These are phyloP conservation scores for Araneus ventricosus DNA, from an alignment of 1,140 invertebrate genomes.

Conservation along the genomic window DNA sequence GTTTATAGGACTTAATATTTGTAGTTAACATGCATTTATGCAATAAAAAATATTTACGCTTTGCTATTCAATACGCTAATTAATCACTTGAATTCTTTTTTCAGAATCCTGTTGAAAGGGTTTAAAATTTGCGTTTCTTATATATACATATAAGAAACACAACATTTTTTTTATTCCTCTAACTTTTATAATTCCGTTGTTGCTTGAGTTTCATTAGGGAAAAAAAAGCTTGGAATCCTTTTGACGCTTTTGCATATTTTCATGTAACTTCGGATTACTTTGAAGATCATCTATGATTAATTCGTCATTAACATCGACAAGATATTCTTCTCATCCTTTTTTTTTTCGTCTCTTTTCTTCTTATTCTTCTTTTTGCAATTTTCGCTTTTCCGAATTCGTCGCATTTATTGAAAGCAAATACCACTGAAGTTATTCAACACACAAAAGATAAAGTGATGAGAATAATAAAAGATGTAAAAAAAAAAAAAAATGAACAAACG, in stretches of 20 bases:
- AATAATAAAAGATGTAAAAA: background rate
- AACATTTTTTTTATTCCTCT: background rate
- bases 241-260: slow-evolving; percentile 56
- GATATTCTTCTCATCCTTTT: background rate
- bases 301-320: slow-evolving; percentile 51
- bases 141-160: background rate
- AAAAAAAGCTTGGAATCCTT: slow-evolving; percentile 24
- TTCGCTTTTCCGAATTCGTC: slow-evolving; percentile 18
- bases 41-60: background rate
- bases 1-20: too few relatives aligned
- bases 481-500: background rate
- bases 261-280: slow-evolving; percentile 50
- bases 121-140: background rate
- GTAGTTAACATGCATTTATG: background rate
- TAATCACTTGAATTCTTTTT: slow-evolving; percentile 1
- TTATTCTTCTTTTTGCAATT: background rate
- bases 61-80: background rate
- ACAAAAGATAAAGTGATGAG: slow-evolving; percentile 36
- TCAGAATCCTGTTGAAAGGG: background rate
- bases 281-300: slow-evolving; percentile 68
- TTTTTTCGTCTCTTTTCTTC: background rate
- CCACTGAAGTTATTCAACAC: slow-evolving; percentile 48
- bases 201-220: background rate
- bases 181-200: slow-evolving; percentile 42
- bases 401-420: slow-evolving; percentile 61